Conservation (phyloP, 2,888 invertebrate genomes). For the Lasioglossum marginatum region DNA sequence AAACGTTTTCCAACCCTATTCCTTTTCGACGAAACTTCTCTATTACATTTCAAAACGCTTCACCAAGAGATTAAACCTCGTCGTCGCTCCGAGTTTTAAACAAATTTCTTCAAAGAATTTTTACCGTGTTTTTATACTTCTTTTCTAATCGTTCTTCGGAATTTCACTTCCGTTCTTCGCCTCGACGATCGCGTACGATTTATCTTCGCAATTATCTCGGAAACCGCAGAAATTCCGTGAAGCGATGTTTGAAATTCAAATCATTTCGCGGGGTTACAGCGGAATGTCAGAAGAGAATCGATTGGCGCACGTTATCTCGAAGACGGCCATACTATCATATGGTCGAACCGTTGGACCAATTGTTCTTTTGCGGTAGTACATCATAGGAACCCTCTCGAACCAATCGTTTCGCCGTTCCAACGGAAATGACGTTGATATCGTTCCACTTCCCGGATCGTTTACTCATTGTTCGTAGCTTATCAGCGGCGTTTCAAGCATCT, state of each 20-base stretch:
- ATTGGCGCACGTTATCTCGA: slow-evolving; percentile 10
- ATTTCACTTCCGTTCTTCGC: not conserved
- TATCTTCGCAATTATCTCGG: not conserved
- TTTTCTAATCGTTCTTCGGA: not conserved
- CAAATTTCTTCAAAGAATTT: not conserved
- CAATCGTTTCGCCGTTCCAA: slow-evolving; percentile 38
- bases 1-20: not conserved
- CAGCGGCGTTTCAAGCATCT: slow-evolving; percentile 35
- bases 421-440: slow-evolving; percentile 41
- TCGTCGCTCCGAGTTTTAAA: not conserved
- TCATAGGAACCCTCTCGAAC: not conserved
- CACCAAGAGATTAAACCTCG: not conserved
- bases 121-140: not conserved
- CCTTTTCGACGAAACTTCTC: not conserved
- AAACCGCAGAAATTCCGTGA: not conserved
- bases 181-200: not conserved
- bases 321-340: not conserved
- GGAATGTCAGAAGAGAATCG: not conserved
- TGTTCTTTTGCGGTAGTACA: not conserved
- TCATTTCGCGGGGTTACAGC: slow-evolving; percentile 11
- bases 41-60: not conserved
- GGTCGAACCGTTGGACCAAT: slow-evolving; percentile 25
- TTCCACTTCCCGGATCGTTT: slow-evolving; percentile 18
- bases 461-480: slow-evolving; percentile 36
- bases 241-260: slow-evolving; percentile 11